Conservation (phyloP, 2,113 vertebrate species). For the Callithrix jacchus region DNA sequence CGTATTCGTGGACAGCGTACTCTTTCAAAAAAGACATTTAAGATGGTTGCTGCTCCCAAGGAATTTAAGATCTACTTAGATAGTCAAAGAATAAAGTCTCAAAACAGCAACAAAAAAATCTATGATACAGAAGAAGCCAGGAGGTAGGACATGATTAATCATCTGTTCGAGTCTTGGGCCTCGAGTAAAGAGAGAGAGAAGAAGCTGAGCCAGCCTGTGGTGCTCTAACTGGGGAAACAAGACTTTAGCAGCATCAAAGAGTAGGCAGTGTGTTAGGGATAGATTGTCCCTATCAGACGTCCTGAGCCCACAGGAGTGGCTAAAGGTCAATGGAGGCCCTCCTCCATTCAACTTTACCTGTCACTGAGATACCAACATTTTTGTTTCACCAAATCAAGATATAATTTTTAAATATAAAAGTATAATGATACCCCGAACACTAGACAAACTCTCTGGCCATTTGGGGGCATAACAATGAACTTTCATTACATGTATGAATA, state of each 20-base stretch:
- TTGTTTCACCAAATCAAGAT: background rate
- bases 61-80: background rate
- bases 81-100: conserved; percentile 23
- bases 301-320: background rate
- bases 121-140: background rate
- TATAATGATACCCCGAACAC: background rate
- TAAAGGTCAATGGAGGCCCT: background rate
- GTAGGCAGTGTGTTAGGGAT: background rate
- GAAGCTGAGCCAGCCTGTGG: background rate
- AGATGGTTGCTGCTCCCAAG: conserved; percentile 10
- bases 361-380: background rate
- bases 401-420: background rate
- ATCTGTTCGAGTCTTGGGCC: background rate
- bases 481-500: background rate
- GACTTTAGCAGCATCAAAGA: background rate
- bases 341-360: background rate
- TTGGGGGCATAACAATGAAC: background rate
- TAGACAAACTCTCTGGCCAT: background rate
- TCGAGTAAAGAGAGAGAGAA: background rate
- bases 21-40: conserved; percentile 22
- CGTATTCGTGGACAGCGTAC: background rate
- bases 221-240: background rate
- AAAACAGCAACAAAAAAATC: conserved; percentile 24
- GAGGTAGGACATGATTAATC: background rate
- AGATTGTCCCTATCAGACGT: too few species aligned